phyloP scores from a whole-genome alignment of 92 coral and sea anemone species.

The Palythoa heliodiscus region DNA sequence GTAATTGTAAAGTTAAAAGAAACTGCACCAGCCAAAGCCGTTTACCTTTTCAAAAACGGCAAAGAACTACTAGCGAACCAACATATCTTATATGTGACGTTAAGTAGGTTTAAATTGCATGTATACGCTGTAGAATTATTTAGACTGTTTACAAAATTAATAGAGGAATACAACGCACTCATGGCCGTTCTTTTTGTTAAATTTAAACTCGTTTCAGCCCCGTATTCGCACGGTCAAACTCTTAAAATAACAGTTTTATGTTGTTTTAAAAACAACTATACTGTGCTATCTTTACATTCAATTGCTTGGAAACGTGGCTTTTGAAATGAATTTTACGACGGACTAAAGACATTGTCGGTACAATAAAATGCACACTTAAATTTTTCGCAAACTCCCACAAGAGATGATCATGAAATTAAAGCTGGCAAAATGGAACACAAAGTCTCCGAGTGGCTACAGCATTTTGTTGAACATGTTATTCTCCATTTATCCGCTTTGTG shows the following conservation, averaged over 20 bases:
- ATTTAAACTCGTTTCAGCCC: background rate
- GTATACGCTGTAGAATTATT: background rate
- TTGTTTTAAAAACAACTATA: background rate
- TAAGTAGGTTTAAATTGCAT: background rate
- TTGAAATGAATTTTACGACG: background rate
- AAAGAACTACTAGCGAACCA: background rate
- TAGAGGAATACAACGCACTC: background rate
- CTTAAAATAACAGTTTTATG: background rate
- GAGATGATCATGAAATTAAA: background rate
- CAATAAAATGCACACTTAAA: background rate
- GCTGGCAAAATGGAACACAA: background rate
- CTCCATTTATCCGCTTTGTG: background rate
- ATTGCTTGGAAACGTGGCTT: background rate
- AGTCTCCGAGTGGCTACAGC: background rate
- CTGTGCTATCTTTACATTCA: background rate
- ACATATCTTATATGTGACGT: background rate
- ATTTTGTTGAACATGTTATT: background rate
- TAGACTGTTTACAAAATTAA: background rate
- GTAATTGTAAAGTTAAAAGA: background rate
- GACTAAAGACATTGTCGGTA: background rate
- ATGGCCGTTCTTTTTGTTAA: background rate
- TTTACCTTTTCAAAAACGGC: background rate
- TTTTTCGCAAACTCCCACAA: background rate
- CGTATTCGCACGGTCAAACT: background rate
- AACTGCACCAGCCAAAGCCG: background rate